phyloP scores from a whole-genome alignment of 2,113 vertebrate species.

The Heterochromis multidens region DNA sequence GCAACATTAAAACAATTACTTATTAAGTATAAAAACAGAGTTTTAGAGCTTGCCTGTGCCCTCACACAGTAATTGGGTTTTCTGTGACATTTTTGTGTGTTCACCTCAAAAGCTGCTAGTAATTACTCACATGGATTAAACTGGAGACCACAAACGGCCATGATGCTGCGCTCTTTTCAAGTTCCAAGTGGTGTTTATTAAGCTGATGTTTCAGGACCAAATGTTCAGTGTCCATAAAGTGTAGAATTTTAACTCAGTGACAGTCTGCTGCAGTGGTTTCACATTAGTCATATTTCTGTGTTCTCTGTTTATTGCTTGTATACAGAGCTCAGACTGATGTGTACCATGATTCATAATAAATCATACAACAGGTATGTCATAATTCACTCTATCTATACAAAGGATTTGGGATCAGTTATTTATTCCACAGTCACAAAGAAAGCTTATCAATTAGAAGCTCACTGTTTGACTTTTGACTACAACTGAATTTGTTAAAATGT shows the following conservation, averaged over 20 bases:
- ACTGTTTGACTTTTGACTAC: background rate
- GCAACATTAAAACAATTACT: background rate
- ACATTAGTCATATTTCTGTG: background rate
- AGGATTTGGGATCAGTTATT: background rate
- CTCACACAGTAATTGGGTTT: slow-evolving; percentile 19
- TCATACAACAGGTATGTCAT: background rate
- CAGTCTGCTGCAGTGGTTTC: background rate
- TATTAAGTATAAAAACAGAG: background rate
- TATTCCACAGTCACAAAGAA: background rate
- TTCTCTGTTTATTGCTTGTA: background rate
- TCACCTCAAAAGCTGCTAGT: slow-evolving; percentile 55
- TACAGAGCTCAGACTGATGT: background rate
- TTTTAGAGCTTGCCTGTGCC: background rate
- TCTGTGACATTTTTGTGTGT: slow-evolving; percentile 40
- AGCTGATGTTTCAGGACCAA: slow-evolving; percentile 41
- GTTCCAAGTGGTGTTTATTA: slow-evolving; percentile 63
- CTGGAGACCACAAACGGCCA: slow-evolving; percentile 51
- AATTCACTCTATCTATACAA: background rate
- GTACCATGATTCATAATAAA: background rate
- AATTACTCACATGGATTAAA: slow-evolving; percentile 58
- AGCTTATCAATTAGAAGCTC: background rate
- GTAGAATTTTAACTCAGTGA: background rate
- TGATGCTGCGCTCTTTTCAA: slow-evolving; percentile 38
- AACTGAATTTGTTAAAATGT: too few relatives aligned
- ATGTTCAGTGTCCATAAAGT: slow-evolving; percentile 39